Evolutionary conservation across 1,140 invertebrate genomes (phyloP).

Genomic region (Mercenaria mercenaria): DNA sequence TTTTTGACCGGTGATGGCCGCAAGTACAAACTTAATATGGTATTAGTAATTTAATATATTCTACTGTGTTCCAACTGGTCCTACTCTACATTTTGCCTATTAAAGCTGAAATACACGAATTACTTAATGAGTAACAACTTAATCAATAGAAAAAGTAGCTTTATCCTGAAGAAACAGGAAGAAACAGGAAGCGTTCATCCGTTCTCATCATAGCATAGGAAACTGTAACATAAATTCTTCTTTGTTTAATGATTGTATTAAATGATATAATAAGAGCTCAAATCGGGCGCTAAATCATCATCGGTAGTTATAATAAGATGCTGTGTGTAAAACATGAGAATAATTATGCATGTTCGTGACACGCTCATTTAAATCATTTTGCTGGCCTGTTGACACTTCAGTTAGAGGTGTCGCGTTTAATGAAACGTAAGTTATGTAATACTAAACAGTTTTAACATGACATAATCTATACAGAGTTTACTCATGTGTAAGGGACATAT

Average conservation of each 20-base stretch:
- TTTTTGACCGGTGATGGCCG: too few relatives aligned
- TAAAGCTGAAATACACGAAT: too few relatives aligned
- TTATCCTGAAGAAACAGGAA: too few relatives aligned
- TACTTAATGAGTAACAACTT: too few relatives aligned
- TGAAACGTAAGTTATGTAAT: constrained; percentile 40
- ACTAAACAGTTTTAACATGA: background rate
- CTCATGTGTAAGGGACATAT: background rate
- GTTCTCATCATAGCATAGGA: background rate
- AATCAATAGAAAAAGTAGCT: too few relatives aligned
- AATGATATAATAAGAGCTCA: background rate
- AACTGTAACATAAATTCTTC: background rate
- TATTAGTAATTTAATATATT: too few relatives aligned
- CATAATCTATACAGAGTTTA: constrained; percentile 2
- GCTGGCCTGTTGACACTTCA: constrained; percentile 30
- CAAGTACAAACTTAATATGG: too few relatives aligned
- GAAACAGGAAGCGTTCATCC: too few relatives aligned
- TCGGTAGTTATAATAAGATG: background rate
- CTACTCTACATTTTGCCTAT: too few relatives aligned
- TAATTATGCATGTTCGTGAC: constrained; percentile 18
- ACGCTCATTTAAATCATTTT: background rate
- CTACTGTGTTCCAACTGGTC: too few relatives aligned
- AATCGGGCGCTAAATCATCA: background rate
- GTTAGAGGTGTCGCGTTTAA: constrained; percentile 12
- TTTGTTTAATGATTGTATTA: background rate
- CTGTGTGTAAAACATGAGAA: background rate